Percentiles rank a stretch among this genome's conserved stretches.
phyloP scores from a whole-genome alignment of 2,888 invertebrate genomes.

The Latrodectus elegans region DNA sequence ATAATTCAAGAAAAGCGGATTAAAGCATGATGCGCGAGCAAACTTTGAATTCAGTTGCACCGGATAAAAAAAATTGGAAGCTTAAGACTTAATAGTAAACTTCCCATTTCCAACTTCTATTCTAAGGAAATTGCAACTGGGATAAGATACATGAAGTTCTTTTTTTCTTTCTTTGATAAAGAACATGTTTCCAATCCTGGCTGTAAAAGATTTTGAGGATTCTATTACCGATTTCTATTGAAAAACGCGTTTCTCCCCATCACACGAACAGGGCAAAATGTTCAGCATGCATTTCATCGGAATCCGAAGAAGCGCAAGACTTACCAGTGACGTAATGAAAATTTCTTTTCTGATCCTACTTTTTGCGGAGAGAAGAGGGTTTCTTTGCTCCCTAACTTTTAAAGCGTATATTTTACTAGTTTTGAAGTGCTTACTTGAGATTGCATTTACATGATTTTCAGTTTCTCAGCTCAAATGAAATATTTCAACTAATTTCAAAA shows the following conservation, averaged over 20 bases:
- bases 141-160: conserved; percentile 32
- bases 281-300: not conserved
- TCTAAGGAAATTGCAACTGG: conserved; percentile 48
- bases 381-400: too few relatives aligned
- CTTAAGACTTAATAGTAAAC: conserved; percentile 53
- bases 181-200: conserved; percentile 46
- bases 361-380: too few relatives aligned
- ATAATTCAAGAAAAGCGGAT: conserved; percentile 39
- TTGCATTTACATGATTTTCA: too few relatives aligned
- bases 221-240: conserved; percentile 50
- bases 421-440: too few relatives aligned
- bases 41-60: conserved; percentile 32
- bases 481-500: too few relatives aligned
- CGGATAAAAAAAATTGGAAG: conserved; percentile 18
- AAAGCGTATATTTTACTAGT: too few relatives aligned
- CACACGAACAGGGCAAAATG: conserved; percentile 1
- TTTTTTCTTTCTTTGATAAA: conserved; percentile 28
- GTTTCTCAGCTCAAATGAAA: too few relatives aligned
- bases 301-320: not conserved
- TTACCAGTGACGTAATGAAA: too few relatives aligned
- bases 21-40: conserved; percentile 40
- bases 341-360: too few relatives aligned
- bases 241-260: conserved; percentile 5
- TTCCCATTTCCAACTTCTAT: conserved; percentile 33
- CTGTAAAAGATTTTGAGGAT: conserved; percentile 41